phyloP scores from a whole-genome alignment of 2,113 vertebrate genomes.

The Nesogale talazaci region DNA sequence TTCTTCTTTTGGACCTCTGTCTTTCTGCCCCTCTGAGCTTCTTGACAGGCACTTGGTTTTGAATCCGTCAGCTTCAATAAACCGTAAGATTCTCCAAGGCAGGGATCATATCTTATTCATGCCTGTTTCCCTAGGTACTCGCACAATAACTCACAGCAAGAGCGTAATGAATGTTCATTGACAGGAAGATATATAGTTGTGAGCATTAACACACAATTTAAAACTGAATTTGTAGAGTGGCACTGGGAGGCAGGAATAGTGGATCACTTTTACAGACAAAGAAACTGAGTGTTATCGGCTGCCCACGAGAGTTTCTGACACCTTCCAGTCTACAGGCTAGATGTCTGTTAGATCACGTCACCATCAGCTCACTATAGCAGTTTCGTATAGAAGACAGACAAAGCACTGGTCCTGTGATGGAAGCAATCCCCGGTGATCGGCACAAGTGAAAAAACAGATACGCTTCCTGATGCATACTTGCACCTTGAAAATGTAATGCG shows the following conservation, averaged over 20 bases:
- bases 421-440: not conserved
- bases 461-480: no score
- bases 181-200: not conserved
- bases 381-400: not conserved
- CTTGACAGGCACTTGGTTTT: not conserved
- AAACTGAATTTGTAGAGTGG: not conserved
- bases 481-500: not conserved
- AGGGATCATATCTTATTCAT: not conserved
- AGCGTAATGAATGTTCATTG: not conserved
- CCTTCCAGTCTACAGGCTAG: not conserved
- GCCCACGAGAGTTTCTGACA: not conserved
- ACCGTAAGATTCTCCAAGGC: not conserved
- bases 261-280: not conserved
- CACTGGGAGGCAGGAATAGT: not conserved
- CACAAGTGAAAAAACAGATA: not conserved
- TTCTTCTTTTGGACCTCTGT: not conserved
- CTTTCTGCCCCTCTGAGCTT: not conserved
- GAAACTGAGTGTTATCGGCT: not conserved
- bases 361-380: not conserved
- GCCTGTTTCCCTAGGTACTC: not conserved
- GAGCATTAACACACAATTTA: not conserved
- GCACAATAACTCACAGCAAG: not conserved
- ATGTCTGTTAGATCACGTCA: not conserved
- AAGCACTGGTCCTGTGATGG: not conserved
- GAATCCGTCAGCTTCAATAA: not conserved